These are phyloP conservation scores for Corythornis cristatus DNA, from an alignment of 2,113 vertebrate genomes.

Conservation along the genomic window DNA sequence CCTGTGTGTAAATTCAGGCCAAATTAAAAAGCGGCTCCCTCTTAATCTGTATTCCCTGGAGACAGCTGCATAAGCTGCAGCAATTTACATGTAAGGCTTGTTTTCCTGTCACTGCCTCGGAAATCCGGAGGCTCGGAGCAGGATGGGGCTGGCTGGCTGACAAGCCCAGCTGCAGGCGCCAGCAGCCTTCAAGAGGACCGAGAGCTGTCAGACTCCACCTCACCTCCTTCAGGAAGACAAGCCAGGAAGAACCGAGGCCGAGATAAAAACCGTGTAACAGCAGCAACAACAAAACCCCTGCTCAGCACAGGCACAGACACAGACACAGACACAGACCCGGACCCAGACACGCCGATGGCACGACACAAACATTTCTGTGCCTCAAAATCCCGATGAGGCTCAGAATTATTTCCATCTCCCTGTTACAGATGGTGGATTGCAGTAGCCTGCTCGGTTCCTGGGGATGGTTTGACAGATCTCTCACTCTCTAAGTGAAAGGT, in stretches of 20 bases:
- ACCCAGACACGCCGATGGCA: not conserved
- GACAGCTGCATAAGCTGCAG: not conserved
- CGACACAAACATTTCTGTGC: not conserved
- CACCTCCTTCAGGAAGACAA: not conserved
- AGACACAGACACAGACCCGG: not conserved
- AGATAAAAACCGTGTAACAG: constrained; percentile 9
- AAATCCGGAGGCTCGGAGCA: not conserved
- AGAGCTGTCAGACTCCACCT: not conserved
- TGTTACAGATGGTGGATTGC: not conserved
- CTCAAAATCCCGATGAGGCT: not conserved
- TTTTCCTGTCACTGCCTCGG: not conserved
- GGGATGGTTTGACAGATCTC: not conserved
- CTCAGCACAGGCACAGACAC: not conserved
- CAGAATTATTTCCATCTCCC: not conserved
- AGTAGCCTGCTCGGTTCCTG: not conserved
- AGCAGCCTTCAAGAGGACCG: constrained; percentile 4
- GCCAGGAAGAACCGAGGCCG: not conserved
- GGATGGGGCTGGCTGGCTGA: not conserved
- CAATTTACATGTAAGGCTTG: not conserved
- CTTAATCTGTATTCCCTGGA: not conserved
- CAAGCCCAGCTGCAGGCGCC: not conserved
- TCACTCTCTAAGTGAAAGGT: not conserved
- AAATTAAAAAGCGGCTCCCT: not conserved
- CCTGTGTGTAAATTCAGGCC: not conserved
- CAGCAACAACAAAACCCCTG: not conserved